Conservation (phyloP, 1,140 invertebrate species). For the Battus philenor region DNA sequence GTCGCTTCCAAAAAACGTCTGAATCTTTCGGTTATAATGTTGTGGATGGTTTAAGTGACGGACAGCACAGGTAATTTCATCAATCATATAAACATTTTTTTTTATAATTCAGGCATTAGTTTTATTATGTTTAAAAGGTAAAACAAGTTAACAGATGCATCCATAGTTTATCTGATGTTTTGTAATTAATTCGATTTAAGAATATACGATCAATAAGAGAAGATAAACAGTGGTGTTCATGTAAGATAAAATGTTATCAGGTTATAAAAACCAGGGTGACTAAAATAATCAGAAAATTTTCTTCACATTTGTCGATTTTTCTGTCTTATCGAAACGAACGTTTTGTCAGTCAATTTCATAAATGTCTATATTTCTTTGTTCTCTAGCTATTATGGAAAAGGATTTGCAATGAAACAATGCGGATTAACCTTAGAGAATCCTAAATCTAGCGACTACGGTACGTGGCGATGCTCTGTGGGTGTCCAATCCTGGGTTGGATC, state of each 20-base stretch:
- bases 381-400: slow-evolving; percentile 64
- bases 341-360: slow-evolving; percentile 1
- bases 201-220: too few relatives aligned
- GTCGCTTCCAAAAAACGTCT: slow-evolving; percentile 61
- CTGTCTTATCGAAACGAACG: background rate
- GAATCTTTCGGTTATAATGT: slow-evolving; percentile 58
- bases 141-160: too few relatives aligned
- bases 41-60: slow-evolving; percentile 62
- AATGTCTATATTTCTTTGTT: slow-evolving; percentile 12
- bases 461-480: slow-evolving; percentile 66
- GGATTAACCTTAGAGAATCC: slow-evolving; percentile 62
- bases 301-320: background rate
- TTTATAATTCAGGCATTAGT: too few relatives aligned
- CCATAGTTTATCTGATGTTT: too few relatives aligned
- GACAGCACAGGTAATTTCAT: slow-evolving; percentile 46
- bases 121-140: too few relatives aligned
- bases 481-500: slow-evolving; percentile 35
- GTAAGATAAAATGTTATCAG: too few relatives aligned
- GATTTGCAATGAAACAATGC: slow-evolving; percentile 53
- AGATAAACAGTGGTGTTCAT: too few relatives aligned
- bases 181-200: too few relatives aligned
- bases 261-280: too few relatives aligned
- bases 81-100: background rate
- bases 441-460: slow-evolving; percentile 40
- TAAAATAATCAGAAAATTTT: too few relatives aligned